Conservation (phyloP, 2,113 vertebrate species). For the Arenaria interpres region DNA sequence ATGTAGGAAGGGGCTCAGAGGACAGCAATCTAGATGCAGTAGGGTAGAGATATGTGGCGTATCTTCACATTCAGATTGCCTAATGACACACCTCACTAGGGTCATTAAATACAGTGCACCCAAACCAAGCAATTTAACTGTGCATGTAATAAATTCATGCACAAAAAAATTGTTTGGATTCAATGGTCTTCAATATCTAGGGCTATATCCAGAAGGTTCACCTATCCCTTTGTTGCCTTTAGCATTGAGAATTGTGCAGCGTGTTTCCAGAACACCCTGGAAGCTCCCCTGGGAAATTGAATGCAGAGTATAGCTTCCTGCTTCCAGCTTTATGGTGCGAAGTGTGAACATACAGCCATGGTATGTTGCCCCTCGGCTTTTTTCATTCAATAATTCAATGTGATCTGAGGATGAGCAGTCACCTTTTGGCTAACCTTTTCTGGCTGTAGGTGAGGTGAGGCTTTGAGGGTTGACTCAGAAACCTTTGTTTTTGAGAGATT, state of each 20-base stretch:
- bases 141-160: background rate
- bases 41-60: fast-evolving
- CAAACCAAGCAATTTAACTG: background rate
- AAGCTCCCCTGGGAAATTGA: background rate
- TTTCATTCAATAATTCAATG: background rate
- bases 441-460: background rate
- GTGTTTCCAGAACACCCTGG: background rate
- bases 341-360: fast-evolving
- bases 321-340: background rate
- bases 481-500: background rate
- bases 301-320: background rate
- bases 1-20: background rate
- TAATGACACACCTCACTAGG: background rate
- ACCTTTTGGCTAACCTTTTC: background rate
- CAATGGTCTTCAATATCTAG: background rate
- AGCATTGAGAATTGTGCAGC: background rate
- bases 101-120: background rate
- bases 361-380: background rate
- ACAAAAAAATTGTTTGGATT: background rate
- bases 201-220: background rate
- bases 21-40: background rate
- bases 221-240: background rate
- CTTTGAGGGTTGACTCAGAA: background rate
- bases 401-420: background rate
- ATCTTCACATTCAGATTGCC: background rate